These are phyloP conservation scores for Andrena fulva DNA, from an alignment of 2,888 invertebrate species.

Conservation along the genomic window DNA sequence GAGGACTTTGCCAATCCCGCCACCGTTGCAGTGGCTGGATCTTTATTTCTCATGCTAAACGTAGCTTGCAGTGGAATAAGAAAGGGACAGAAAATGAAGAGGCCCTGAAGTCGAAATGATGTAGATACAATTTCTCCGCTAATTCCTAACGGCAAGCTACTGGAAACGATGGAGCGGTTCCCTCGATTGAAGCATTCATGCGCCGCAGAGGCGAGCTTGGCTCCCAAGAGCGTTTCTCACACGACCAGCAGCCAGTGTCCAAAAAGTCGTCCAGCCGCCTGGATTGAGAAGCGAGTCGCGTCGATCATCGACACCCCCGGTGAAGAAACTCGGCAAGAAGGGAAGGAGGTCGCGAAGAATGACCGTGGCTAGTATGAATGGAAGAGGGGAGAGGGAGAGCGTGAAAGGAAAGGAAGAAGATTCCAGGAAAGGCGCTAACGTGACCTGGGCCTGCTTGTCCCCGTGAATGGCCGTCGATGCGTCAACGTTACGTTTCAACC, in stretches of 20 bases:
- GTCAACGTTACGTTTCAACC: constrained; percentile 77
- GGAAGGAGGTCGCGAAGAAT: constrained; percentile 18
- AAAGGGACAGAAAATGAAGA: too few species aligned
- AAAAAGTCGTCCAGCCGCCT: neutral
- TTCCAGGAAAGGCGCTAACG: constrained; percentile 55
- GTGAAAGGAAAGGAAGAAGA: constrained; percentile 3
- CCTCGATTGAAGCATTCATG: too few species aligned
- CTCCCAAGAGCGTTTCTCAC: neutral
- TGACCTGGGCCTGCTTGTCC: constrained; percentile 19
- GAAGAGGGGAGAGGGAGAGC: constrained; percentile 30
- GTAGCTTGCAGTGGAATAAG: too few species aligned
- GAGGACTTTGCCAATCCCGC: too few species aligned
- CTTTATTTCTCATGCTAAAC: too few species aligned
- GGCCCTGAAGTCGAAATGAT: too few species aligned
- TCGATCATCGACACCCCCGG: neutral
- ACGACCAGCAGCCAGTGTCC: neutral
- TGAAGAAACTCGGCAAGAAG: neutral
- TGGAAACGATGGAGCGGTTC: too few species aligned
- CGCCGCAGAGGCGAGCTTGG: too few species aligned
- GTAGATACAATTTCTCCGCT: too few species aligned
- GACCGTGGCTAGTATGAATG: constrained; percentile 35
- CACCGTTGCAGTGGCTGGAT: neutral
- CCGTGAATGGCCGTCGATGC: constrained; percentile 66
- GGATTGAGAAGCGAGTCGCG: neutral
- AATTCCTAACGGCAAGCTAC: too few species aligned